These are phyloP conservation scores for Rhineura floridana DNA, from an alignment of 2,113 vertebrate species.

Conservation along the genomic window DNA sequence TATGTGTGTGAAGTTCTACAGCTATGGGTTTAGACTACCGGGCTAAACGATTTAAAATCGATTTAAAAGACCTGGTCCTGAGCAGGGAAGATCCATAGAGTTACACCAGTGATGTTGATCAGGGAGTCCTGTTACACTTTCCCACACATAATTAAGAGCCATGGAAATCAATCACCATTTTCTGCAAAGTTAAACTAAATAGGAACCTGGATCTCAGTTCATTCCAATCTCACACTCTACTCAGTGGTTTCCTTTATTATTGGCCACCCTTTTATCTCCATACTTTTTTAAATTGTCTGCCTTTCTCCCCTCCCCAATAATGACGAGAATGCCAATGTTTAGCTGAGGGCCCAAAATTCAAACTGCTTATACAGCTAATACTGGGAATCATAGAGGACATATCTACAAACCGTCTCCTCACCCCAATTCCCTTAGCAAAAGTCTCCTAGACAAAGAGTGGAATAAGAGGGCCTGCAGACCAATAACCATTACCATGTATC, in stretches of 20 bases:
- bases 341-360: neutral
- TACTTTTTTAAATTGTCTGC: neutral
- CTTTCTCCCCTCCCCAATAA: neutral
- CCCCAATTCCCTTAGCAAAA: neutral
- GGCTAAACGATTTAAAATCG: neutral
- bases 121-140: neutral
- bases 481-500: neutral
- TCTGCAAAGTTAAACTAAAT: neutral
- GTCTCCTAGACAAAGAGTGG: neutral
- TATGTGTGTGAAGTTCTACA: no score
- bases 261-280: neutral
- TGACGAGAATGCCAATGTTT: neutral
- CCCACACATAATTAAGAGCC: neutral
- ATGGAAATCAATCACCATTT: neutral
- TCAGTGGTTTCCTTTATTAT: neutral
- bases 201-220: neutral
- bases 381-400: neutral
- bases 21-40: neutral
- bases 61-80: no score
- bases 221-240: neutral
- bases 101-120: neutral
- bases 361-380: neutral
- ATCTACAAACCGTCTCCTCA: neutral
- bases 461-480: neutral
- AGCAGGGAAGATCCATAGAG: neutral